These are phyloP conservation scores for Coleophora flavipennella DNA, from an alignment of 2,888 invertebrate species.

Conservation along the genomic window DNA sequence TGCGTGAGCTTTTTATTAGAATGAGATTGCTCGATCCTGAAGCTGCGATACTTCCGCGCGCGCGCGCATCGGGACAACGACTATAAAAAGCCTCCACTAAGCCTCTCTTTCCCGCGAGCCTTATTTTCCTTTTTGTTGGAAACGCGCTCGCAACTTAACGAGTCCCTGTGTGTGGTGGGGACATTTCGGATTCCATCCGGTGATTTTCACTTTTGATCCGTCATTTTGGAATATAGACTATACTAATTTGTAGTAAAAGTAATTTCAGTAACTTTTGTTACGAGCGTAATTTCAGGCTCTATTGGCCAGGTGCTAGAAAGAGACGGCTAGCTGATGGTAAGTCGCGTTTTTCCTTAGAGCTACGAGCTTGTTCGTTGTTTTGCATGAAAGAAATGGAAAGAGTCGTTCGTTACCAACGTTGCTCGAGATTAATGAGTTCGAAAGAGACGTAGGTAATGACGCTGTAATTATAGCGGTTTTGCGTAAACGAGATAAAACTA, in stretches of 20 bases:
- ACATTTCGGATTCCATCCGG: conserved; percentile 42
- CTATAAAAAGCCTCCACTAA: conserved; percentile 65
- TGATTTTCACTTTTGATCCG: conserved; percentile 40
- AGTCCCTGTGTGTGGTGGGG: conserved; percentile 42
- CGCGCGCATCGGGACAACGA: conserved; percentile 64
- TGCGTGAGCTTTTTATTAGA: conserved; percentile 70
- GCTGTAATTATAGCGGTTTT: conserved; percentile 54
- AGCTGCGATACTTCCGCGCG: conserved; percentile 67
- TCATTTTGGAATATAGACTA: conserved; percentile 43
- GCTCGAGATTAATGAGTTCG: conserved; percentile 58
- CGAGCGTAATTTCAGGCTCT: conserved; percentile 34
- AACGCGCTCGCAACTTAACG: conserved; percentile 40
- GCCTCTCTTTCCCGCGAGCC: conserved; percentile 66
- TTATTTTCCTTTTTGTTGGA: conserved; percentile 58
- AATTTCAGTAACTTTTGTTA: conserved; percentile 32
- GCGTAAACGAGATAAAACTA: conserved; percentile 66
- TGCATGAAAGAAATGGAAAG: conserved; percentile 58
- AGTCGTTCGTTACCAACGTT: conserved; percentile 38
- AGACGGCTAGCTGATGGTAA: conserved; percentile 37
- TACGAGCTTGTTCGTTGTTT: conserved; percentile 25
- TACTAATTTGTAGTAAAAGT: conserved; percentile 22
- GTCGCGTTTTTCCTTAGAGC: conserved; percentile 27
- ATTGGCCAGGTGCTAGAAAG: conserved; percentile 29
- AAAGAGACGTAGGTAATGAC: conserved; percentile 60
- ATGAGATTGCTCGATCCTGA: conserved; percentile 65